phyloP scores from a whole-genome alignment of 2,797 vertebrate species.

The Erpetoichthys calabaricus region DNA sequence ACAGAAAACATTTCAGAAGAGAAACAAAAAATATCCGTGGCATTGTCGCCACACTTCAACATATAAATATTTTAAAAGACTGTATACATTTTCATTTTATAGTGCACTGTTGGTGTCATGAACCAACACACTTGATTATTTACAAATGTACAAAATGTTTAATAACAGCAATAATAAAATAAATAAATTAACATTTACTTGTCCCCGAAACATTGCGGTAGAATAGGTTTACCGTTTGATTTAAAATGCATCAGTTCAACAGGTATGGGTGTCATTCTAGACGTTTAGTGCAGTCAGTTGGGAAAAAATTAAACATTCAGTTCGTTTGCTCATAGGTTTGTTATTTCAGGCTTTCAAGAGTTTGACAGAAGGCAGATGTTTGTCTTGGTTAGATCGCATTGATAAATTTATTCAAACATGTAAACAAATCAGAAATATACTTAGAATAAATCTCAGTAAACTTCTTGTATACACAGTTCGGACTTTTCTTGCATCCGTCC shows the following conservation, averaged over 20 bases:
- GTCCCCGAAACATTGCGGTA: slow-evolving; percentile 23
- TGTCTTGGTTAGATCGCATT: too few species aligned
- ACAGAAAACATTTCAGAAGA: slow-evolving; percentile 6
- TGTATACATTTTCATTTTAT: slow-evolving; percentile 53
- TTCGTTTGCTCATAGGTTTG: too few species aligned
- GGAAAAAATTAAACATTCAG: too few species aligned
- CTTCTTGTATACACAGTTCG: too few species aligned
- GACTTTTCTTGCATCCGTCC: too few species aligned
- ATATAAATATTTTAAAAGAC: slow-evolving; percentile 64
- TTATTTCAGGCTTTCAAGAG: too few species aligned
- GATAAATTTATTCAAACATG: too few species aligned
- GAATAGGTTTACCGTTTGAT: slow-evolving; percentile 5
- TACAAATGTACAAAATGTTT: slow-evolving; percentile 46
- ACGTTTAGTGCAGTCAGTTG: too few species aligned
- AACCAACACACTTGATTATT: slow-evolving; percentile 43
- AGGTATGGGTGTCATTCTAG: too few species aligned
- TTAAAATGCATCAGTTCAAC: not conserved
- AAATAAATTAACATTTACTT: slow-evolving; percentile 50
- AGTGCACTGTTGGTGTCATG: slow-evolving; percentile 47
- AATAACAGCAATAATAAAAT: slow-evolving; percentile 36
- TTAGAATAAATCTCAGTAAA: too few species aligned
- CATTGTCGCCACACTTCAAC: slow-evolving; percentile 34
- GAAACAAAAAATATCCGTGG: slow-evolving; percentile 2
- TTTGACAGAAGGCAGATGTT: too few species aligned
- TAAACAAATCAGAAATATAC: too few species aligned